Conservation (phyloP, 2,113 vertebrate genomes). For the Chaetorhynchus papuensis region DNA sequence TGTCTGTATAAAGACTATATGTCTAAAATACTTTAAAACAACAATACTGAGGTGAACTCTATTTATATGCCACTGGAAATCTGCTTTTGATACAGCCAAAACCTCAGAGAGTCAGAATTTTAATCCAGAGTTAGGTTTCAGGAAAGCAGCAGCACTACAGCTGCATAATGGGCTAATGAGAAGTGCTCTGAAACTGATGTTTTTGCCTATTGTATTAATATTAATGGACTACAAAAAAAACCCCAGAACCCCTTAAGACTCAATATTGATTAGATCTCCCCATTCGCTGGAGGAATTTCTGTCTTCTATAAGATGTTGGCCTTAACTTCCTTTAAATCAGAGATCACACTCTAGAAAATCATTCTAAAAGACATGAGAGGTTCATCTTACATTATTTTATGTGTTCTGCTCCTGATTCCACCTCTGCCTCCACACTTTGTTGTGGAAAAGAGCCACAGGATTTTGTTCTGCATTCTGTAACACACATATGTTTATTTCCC, state of each 20-base stretch:
- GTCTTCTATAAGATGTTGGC: not conserved
- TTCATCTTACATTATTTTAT: not conserved
- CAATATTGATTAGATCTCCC: not conserved
- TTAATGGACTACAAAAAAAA: not conserved
- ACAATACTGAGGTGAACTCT: not conserved
- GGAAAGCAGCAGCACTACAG: not conserved
- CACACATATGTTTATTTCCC: not conserved
- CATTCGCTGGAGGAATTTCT: not conserved
- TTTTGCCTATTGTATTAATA: not conserved
- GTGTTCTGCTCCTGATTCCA: not conserved
- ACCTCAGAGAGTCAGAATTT: not conserved
- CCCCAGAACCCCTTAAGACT: not conserved
- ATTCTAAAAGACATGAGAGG: not conserved
- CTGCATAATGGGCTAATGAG: not conserved
- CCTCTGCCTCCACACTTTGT: not conserved
- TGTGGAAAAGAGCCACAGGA: not conserved
- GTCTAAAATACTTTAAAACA: not conserved
- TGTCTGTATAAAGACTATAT: fast-evolving
- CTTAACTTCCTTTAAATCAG: not conserved
- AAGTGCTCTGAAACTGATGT: not conserved
- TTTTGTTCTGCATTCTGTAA: not conserved
- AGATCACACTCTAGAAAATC: not conserved
- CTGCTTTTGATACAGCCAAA: not conserved
- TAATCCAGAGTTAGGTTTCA: not conserved
- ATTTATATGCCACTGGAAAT: not conserved